Conservation (phyloP, 2,888 invertebrate species). For the Drosophila atroscutellata region DNA sequence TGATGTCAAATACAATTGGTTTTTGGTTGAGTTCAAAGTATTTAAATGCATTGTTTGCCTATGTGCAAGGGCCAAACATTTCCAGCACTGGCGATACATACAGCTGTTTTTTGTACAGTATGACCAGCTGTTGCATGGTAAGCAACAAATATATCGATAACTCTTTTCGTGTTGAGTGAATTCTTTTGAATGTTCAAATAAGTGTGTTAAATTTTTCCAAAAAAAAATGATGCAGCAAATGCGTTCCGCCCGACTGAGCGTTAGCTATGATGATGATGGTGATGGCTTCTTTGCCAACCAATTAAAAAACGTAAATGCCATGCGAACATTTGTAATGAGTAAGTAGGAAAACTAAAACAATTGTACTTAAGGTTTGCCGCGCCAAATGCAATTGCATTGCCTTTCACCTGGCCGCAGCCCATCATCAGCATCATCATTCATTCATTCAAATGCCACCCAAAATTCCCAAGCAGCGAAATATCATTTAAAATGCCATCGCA, state of each 20-base stretch:
- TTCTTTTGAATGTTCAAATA: constrained; percentile 11
- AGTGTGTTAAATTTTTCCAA: constrained; percentile 3
- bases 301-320: constrained; percentile 54
- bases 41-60: too few relatives aligned
- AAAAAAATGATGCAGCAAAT: constrained; percentile 17
- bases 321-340: constrained; percentile 57
- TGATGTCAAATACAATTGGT: not conserved
- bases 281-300: constrained; percentile 42
- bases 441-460: constrained; percentile 38
- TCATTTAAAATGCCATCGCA: constrained; percentile 70
- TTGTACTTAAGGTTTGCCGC: constrained; percentile 32
- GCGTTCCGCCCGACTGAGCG: constrained; percentile 57
- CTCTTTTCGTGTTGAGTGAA: not conserved
- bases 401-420: constrained; percentile 60
- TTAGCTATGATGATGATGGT: constrained; percentile 32
- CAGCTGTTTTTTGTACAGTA: constrained; percentile 31
- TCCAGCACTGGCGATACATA: not conserved
- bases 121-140: constrained; percentile 20
- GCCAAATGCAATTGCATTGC: constrained; percentile 66
- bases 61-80: not conserved
- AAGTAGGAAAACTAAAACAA: constrained; percentile 33
- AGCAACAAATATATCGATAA: constrained; percentile 15
- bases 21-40: not conserved
- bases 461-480: constrained; percentile 61
- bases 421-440: constrained; percentile 4